Conservation (phyloP, 2,797 vertebrate species). For the Tympanoctomys barrerae region DNA sequence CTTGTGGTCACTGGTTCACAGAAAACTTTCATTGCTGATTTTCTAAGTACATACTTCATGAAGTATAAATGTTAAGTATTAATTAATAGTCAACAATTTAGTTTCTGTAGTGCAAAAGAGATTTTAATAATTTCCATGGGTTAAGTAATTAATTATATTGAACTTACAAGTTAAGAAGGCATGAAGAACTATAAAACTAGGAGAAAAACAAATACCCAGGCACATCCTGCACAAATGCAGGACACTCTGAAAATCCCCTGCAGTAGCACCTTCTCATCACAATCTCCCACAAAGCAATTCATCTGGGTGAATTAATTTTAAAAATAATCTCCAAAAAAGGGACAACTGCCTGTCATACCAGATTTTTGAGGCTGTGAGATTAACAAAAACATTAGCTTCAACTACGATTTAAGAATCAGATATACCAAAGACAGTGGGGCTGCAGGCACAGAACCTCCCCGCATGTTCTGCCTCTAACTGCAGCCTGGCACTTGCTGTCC, state of each 20-base stretch:
- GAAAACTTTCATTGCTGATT: conserved; percentile 41
- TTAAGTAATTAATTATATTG: conserved; percentile 24
- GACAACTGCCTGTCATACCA: not conserved
- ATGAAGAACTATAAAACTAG: not conserved
- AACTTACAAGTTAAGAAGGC: not conserved
- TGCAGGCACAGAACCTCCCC: not conserved
- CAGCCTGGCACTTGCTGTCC: not conserved
- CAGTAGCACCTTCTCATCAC: not conserved
- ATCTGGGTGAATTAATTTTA: not conserved
- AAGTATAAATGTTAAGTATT: conserved; percentile 26
- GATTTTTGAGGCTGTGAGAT: not conserved
- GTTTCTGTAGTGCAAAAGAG: not conserved
- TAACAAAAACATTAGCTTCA: not conserved
- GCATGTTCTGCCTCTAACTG: not conserved
- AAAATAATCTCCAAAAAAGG: not conserved
- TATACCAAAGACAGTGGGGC: not conserved
- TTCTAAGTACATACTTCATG: not conserved
- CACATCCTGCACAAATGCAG: not conserved
- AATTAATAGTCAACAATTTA: conserved; percentile 42
- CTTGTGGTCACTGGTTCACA: not conserved
- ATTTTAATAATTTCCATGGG: conserved; percentile 44
- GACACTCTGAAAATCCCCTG: not conserved
- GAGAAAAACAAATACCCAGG: not conserved
- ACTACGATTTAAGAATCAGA: not conserved
- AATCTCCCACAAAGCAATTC: not conserved